phyloP scores from a whole-genome alignment of 2,888 invertebrate genomes.

The Stomorhina lunata region DNA sequence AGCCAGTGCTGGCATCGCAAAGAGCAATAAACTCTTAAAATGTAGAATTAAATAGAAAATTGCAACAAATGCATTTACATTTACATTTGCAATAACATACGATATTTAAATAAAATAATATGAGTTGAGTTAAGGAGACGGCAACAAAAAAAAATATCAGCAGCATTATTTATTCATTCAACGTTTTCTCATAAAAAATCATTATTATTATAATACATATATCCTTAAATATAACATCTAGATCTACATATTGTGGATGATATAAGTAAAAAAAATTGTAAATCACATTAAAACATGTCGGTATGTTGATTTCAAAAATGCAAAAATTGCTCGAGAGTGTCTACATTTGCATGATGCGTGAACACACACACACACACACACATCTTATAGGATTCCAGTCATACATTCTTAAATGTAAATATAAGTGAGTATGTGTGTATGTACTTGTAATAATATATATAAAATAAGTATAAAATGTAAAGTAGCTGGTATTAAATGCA shows the following conservation, averaged over 20 bases:
- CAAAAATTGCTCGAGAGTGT: background rate
- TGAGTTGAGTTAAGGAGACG: background rate
- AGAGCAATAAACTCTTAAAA: conserved; percentile 55
- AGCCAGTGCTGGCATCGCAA: background rate
- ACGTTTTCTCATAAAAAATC: background rate
- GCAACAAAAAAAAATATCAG: background rate
- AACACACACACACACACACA: no score
- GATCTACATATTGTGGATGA: no score
- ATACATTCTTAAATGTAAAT: background rate
- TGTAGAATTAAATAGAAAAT: conserved; percentile 34
- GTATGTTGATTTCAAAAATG: conserved; percentile 29
- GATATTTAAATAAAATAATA: conserved; percentile 37
- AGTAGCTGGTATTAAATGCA: conserved; percentile 45
- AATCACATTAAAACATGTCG: conserved; percentile 37
- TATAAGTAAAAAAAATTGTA: background rate
- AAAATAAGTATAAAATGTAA: conserved; percentile 45
- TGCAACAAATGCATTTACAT: conserved; percentile 14
- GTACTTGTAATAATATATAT: background rate
- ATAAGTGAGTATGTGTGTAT: background rate
- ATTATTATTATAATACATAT: conserved; percentile 1
- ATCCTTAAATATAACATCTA: background rate
- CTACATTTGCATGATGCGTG: no score
- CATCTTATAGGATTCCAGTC: background rate
- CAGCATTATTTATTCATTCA: conserved; percentile 48
- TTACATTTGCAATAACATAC: background rate